Base-by-base conservation (phyloP, 2,888 invertebrate species). In the Watsonalla cultraria region DNA sequence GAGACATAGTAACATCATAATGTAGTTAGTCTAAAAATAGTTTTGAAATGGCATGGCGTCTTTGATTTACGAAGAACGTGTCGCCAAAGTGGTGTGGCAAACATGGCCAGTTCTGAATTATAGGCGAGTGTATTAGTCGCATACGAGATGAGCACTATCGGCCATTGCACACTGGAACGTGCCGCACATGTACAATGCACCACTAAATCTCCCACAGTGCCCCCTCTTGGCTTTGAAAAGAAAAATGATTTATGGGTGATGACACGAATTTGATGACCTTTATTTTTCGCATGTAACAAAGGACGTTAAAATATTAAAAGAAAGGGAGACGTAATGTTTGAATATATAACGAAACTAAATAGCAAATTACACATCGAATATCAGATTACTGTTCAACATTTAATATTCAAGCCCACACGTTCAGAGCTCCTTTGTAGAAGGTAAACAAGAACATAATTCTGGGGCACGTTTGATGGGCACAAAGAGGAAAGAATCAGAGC, bases 91-190 rank as follows among this genome's bases (percentile, higher is more conserved):
- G 64, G 70, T 62, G 68, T 61, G 62, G 70, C 76, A 74, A 81
- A 82, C 80, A 80, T 70, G 70, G 71, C 62, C 70, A 68, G 68
- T 73, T 77, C 72, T 78, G 69, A 84, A 75, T 82, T 82, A 83
- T 80, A 71, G 76, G 65, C 63, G 72, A 65, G 74, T 74, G 73
- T 78, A 77, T 74, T 71, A 72, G 74, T 68, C 68, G 85, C 80
- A 83, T 82, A 82, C 82, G 62, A 77, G 78, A 78, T 80, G 76
- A 78, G 75, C 68, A 68, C 73, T 78, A 80, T 82, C 78, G 79
- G 74, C 69, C 78, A 80, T 75, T 78, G 78, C 78, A 82, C 74
- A 74, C 60, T 60, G 68, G 70, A 66, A 78, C 84, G 84, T 84
- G 84, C 77, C 78, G 65, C 60, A 65, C 74, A 78, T 81, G 59